Percentiles rank a stretch among this genome's conserved stretches.
phyloP scores from a whole-genome alignment of 1,140 invertebrate genomes.

The Drosophila quadrilineata region DNA sequence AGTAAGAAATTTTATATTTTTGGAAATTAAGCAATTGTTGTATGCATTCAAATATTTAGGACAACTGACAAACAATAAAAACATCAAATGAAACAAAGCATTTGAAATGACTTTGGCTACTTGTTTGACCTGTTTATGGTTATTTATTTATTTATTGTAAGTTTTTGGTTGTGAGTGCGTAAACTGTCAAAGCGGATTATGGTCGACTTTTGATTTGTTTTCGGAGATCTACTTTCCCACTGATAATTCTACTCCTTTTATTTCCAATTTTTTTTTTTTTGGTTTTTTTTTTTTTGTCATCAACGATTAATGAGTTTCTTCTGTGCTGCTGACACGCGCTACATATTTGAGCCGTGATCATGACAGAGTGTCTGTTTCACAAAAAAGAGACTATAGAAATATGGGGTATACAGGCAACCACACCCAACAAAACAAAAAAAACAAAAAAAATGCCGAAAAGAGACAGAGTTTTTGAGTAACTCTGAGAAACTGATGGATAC shows the following conservation, averaged over 20 bases:
- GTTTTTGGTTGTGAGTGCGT: too few relatives aligned
- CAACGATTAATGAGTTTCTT: slow-evolving; percentile 66
- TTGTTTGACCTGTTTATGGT: neutral
- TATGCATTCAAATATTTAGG: too few relatives aligned
- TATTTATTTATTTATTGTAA: too few relatives aligned
- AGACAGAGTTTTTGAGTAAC: slow-evolving; percentile 21
- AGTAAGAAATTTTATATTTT: too few relatives aligned
- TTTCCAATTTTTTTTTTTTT: too few relatives aligned
- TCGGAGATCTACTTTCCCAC: neutral
- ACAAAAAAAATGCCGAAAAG: too few relatives aligned
- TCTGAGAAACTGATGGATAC: slow-evolving; percentile 19
- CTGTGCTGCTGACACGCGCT: slow-evolving; percentile 53
- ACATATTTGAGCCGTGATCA: slow-evolving; percentile 31
- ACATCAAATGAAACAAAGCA: neutral
- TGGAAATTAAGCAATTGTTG: too few relatives aligned
- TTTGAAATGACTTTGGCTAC: slow-evolving; percentile 19
- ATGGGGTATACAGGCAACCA: slow-evolving; percentile 45
- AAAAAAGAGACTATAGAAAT: slow-evolving; percentile 23
- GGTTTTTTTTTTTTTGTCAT: too few relatives aligned
- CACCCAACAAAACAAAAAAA: too few relatives aligned
- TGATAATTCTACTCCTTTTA: slow-evolving; percentile 64
- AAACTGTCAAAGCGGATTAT: slow-evolving; percentile 38
- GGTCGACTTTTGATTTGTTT: slow-evolving; percentile 25
- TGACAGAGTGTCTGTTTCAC: slow-evolving; percentile 44
- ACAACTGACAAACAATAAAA: neutral